Evolutionary conservation across 2,797 vertebrate genomes (phyloP).

Genomic region (Alectoris magna): DNA sequence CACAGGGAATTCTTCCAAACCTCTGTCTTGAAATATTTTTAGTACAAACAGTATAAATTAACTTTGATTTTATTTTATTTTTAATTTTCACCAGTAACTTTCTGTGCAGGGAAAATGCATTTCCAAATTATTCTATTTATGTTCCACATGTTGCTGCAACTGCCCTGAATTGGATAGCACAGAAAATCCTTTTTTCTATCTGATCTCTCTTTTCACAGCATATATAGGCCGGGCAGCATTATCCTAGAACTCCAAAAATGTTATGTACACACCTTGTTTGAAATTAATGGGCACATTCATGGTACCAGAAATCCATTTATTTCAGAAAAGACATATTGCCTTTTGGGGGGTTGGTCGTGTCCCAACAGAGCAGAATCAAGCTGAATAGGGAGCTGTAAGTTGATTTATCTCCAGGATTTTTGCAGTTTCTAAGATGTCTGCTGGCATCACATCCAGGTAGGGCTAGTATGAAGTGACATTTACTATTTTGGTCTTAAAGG

Average conservation of each 20-base stretch:
- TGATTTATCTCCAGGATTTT: conserved; percentile 45
- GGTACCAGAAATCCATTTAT: conserved; percentile 64
- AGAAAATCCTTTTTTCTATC: conserved; percentile 70
- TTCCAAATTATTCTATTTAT: conserved; percentile 77
- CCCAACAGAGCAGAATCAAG: conserved; percentile 19
- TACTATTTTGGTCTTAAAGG: conserved; percentile 44
- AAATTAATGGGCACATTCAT: conserved; percentile 66
- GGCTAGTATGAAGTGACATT: conserved; percentile 57
- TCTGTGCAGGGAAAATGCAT: conserved; percentile 72
- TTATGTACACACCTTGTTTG: conserved; percentile 71
- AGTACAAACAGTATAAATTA: conserved; percentile 65
- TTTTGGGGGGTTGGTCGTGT: conserved; percentile 15
- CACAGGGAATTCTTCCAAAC: conserved; percentile 8
- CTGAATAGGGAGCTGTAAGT: background rate
- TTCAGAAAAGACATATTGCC: background rate
- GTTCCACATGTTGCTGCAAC: conserved; percentile 71
- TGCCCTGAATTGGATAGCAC: conserved; percentile 69
- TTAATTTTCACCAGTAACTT: conserved; percentile 46
- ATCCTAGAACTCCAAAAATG: conserved; percentile 66
- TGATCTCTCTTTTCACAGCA: background rate
- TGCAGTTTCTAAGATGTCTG: conserved; percentile 58
- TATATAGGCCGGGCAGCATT: conserved; percentile 38
- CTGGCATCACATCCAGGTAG: conserved; percentile 36
- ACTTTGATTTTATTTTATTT: background rate
- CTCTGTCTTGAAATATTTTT: conserved; percentile 27